Percentiles rank a stretch among this genome's conserved stretches.
Conservation (phyloP, 2,888 invertebrate genomes). For the Napeogenes inachia region DNA sequence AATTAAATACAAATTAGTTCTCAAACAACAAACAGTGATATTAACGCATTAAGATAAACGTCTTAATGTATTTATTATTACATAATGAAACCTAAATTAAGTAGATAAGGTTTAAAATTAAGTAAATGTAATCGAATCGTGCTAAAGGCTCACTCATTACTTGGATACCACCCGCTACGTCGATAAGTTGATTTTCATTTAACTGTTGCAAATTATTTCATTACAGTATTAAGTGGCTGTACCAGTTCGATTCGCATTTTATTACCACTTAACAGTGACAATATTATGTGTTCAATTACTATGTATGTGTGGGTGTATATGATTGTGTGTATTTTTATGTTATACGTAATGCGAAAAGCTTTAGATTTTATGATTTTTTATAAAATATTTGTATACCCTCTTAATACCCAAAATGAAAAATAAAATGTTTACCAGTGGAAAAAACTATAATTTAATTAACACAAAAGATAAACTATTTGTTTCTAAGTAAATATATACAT, state of each 20-base stretch:
- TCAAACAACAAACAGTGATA: slow-evolving; percentile 42
- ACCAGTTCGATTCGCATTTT: slow-evolving; percentile 44
- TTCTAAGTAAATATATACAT: too few relatives aligned
- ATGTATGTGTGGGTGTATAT: neutral
- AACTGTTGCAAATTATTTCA: slow-evolving; percentile 62
- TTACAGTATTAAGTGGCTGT: slow-evolving; percentile 30
- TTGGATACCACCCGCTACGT: slow-evolving; percentile 66
- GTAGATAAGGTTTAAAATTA: slow-evolving; percentile 40
- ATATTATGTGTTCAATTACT: slow-evolving; percentile 29
- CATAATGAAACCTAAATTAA: slow-evolving; percentile 29
- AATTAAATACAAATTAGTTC: slow-evolving; percentile 56
- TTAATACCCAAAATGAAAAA: too few relatives aligned
- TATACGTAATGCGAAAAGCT: neutral
- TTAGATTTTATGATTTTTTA: too few relatives aligned
- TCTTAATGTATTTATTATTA: slow-evolving; percentile 41
- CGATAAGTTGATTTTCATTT: slow-evolving; percentile 58
- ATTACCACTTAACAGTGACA: slow-evolving; percentile 34
- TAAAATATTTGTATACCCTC: too few relatives aligned
- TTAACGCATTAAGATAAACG: slow-evolving; percentile 45
- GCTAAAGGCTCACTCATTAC: slow-evolving; percentile 48
- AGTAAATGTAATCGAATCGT: slow-evolving; percentile 31
- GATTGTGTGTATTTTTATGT: neutral
- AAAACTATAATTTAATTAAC: too few relatives aligned
- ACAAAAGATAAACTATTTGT: too few relatives aligned
- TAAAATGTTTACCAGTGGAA: too few relatives aligned